Conservation (phyloP, 2,113 vertebrate genomes). For the Epinephelus cyanopodus region DNA sequence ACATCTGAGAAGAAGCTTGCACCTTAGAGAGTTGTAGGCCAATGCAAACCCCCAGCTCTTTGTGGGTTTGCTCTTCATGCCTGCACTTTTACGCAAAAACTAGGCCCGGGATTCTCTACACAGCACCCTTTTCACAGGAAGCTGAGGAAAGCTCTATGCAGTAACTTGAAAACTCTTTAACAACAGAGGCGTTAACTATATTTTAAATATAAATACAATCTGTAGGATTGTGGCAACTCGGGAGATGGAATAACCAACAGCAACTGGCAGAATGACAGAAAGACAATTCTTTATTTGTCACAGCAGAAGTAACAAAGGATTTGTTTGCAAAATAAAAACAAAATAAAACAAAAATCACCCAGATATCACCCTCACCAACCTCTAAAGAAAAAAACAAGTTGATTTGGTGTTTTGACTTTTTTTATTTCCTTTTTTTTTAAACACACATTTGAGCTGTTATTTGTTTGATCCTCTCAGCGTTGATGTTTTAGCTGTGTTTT, state of each 20-base stretch:
- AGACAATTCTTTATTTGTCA: constrained; percentile 83
- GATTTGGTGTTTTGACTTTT: constrained; percentile 57
- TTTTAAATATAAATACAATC: not conserved
- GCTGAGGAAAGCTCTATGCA: not conserved
- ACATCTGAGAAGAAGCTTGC: constrained; percentile 42
- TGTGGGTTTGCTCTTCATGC: constrained; percentile 51
- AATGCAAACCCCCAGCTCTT: constrained; percentile 30
- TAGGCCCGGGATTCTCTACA: constrained; percentile 24
- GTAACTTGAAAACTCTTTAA: not conserved
- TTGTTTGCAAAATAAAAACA: constrained; percentile 75
- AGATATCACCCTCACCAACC: constrained; percentile 65
- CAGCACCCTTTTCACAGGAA: not conserved
- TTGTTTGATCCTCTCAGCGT: constrained; percentile 35
- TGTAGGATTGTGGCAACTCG: not conserved
- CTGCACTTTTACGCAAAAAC: constrained; percentile 19
- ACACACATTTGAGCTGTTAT: constrained; percentile 54
- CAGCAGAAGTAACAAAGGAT: constrained; percentile 84
- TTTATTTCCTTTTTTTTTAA: constrained; percentile 49
- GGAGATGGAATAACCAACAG: no score
- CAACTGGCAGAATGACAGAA: constrained; percentile 62
- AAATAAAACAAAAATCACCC: constrained; percentile 59
- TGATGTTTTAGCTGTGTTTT: constrained; percentile 28
- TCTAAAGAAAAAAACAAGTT: constrained; percentile 55
- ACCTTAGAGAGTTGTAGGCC: constrained; percentile 49
- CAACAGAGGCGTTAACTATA: not conserved